Evolutionary conservation across 2,797 vertebrate species (phyloP).

Genomic region (Okamejei kenojei): DNA sequence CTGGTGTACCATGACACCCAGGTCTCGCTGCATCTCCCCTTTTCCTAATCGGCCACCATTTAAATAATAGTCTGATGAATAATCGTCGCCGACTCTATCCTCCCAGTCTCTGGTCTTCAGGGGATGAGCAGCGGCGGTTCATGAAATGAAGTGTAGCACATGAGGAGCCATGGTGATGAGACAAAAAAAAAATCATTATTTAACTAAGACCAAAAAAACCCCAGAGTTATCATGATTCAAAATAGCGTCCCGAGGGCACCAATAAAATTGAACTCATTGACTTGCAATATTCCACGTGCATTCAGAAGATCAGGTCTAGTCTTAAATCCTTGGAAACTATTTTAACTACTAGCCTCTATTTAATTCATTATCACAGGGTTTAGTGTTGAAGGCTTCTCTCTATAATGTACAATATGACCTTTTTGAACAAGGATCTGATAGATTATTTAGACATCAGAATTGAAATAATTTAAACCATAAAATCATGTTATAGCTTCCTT

Average conservation of each 20-base stretch:
- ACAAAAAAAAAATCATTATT: neutral
- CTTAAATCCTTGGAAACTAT: neutral
- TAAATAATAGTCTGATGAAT: too few species aligned
- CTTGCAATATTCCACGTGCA: neutral
- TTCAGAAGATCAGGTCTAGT: neutral
- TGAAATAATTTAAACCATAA: neutral
- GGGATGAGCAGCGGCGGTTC: too few species aligned
- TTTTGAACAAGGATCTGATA: neutral
- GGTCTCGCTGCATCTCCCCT: too few species aligned
- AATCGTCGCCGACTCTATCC: too few species aligned
- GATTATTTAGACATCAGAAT: neutral
- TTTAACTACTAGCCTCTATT: neutral
- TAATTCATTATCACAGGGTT: neutral
- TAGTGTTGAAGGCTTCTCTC: neutral
- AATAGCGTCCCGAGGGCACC: neutral
- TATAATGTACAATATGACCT: neutral
- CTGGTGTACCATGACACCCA: too few species aligned
- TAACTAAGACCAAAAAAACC: neutral
- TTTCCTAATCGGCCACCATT: too few species aligned
- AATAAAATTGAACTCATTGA: neutral
- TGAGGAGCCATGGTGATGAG: neutral
- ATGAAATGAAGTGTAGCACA: neutral
- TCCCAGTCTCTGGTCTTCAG: too few species aligned
- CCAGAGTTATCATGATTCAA: neutral
- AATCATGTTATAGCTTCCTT: neutral